Base-by-base conservation (phyloP, 2,888 invertebrate species). In the Frankliniella fusca region DNA sequence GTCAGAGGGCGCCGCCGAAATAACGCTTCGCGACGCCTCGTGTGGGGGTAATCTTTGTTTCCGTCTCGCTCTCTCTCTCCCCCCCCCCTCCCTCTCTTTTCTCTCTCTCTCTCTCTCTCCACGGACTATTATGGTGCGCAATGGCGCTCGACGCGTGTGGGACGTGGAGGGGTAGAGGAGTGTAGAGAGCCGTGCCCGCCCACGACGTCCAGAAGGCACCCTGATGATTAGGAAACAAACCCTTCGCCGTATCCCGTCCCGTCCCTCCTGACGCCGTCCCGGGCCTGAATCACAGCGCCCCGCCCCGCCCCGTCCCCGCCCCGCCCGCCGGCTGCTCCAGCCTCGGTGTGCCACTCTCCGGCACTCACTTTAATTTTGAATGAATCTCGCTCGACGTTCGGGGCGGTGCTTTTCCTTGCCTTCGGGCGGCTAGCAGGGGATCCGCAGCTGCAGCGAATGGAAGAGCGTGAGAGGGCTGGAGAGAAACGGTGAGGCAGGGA, bases 321-420 rank as follows among this genome's bases (percentile, higher is more conserved):
- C 7, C 18, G 54, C 54, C 54, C 12, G 54, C 38, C 61, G n/a
- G n/a, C 61, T 1, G 61, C 20, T n/a, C 61, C 7, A 15, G 54
- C 54, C 18, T 12, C 54, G 54, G 54, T 12, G 54, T 18, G 61
- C 18, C 61, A 61, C 61, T 61, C 61, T 1, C n/a, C 38, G 38
- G 38, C 61, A 61, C 61, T 61, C 61, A 61, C 61, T 82, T 82
- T 54, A 82, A 80, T 48, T 48, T 82, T 12, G 80, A 65, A 82
- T 82, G 54, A 65, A 61, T 50, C 80, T 80, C 80, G 48, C 80
- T 80, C 48, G 38, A 38, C 3, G 38, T 38, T 38, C 38, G 38
- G 38, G 38, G 38, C 38, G 38, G 38, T 38, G 38, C 54, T 80
- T 48, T 5, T 80, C 82, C 54, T 2, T 54, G 15, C 54, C 18